Conservation (phyloP, 2,797 vertebrate species). For the Microcaecilia unicolor region DNA sequence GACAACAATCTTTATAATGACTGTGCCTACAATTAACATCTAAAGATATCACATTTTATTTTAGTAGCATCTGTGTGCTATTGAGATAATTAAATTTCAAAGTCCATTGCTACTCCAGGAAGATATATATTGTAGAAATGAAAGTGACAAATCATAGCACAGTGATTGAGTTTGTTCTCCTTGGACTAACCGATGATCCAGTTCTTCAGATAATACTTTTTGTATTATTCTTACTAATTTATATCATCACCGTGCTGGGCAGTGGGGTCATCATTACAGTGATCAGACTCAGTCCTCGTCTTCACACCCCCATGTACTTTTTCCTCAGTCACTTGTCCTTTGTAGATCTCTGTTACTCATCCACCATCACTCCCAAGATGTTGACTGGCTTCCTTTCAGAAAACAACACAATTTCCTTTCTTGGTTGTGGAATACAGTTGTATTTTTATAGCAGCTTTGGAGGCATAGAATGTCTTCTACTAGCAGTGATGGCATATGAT, state of each 20-base stretch:
- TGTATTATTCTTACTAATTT: background rate
- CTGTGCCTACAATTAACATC: no score
- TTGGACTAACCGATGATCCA: constrained; percentile 1
- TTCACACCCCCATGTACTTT: no score
- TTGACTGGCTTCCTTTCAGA: constrained; percentile 1
- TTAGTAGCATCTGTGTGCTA: no score
- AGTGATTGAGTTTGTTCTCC: background rate
- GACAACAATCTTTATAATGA: no score
- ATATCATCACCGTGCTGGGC: background rate
- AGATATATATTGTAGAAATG: no score
- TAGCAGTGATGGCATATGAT: constrained; percentile 7
- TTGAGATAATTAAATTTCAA: no score
- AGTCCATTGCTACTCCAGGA: no score
- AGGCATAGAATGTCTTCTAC: constrained; percentile 2
- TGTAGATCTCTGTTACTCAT: constrained; percentile 1
- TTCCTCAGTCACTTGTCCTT: background rate
- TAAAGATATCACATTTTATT: no score
- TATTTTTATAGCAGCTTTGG: constrained; percentile 6
- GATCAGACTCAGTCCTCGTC: no score
- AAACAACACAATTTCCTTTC: background rate
- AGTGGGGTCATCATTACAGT: background rate
- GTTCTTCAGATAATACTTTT: background rate
- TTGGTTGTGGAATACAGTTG: background rate
- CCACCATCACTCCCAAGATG: constrained; percentile 3
- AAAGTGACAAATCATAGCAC: no score